Evolutionary conservation across 2,797 vertebrate genomes (phyloP), one percentile per base, ranked within the genome.

Genomic region (Pseudochaenichthys georgianus): DNA sequence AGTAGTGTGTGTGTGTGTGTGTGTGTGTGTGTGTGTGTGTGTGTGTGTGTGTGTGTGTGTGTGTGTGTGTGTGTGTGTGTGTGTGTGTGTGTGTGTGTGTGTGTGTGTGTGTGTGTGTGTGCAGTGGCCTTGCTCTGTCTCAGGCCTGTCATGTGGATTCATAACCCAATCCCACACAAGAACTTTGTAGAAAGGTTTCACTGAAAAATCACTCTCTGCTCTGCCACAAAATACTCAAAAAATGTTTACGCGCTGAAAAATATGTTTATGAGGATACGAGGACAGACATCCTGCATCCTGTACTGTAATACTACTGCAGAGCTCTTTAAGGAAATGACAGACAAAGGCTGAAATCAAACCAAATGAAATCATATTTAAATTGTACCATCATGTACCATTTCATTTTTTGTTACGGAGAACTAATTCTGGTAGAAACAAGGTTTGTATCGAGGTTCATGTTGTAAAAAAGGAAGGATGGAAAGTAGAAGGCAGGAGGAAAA

Each of bases 71-170:
- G 67, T 57, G 47, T 65, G 54, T 73, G 28, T 65, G 50, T 73
- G 50, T 41, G 66, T 58, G 46, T 17, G 45, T 51, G 42, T 43
- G 17, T 9, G 17, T 48, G 47, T 13, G 12, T 57, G 61, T 46
- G 75, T 50, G 41, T 41, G 62, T 28, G 23, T 52, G 43, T 48
- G 73, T 45, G 64, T 28, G 59, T 17, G n/a, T 6, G 47, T 15
- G 17, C 12, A 50, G 67, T 83, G 86, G 87, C 89, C 88, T 90
- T 84, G 88, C 86, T 71, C 71, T 75, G 81, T 88, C 83, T 88
- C 67, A 80, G 74, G 51, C 75, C 82, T 88, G 90, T 88, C 90
- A 85, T 89, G 76, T 89, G 88, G 87, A 94, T 93, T 92, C 90
- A 92, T 90, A 90, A 90, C 89, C 88, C 87, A 91, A 91, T 93